Evolutionary conservation across 2,888 invertebrate species (phyloP).

Genomic region (Acanthosepion pharaonis): DNA sequence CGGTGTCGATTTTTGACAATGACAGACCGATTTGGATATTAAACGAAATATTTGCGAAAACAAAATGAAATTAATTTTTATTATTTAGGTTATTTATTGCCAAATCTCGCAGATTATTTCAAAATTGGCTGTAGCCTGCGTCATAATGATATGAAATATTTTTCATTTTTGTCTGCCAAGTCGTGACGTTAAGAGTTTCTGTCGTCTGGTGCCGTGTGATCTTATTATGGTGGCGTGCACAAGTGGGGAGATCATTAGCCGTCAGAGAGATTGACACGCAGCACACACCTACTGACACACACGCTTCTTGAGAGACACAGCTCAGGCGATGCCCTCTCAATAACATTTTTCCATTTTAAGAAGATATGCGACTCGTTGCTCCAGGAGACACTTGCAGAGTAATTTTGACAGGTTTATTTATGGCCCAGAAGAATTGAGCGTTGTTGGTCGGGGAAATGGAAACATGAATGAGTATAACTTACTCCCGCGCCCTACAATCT

Average conservation of each 20-base stretch:
- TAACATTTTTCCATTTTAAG: conserved; percentile 15
- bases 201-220: neutral
- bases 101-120: neutral
- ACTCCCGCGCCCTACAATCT: too few relatives aligned
- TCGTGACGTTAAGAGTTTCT: neutral
- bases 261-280: neutral
- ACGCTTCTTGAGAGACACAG: neutral
- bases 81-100: neutral
- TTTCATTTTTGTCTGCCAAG: conserved; percentile 18
- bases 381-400: neutral
- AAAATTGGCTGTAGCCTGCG: neutral
- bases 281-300: neutral
- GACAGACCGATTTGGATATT: neutral
- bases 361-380: neutral
- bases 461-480: neutral
- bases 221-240: neutral
- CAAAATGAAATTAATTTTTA: neutral
- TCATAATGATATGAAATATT: neutral
- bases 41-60: neutral
- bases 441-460: neutral
- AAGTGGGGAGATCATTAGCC: neutral
- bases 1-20: neutral
- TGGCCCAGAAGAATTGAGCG: neutral
- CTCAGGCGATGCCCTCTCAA: neutral
- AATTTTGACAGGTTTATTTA: conserved; percentile 33